Evolutionary conservation across 2,797 vertebrate species (phyloP), one percentile per base, ranked within the genome.

Genomic region (Buceros bicornis): DNA sequence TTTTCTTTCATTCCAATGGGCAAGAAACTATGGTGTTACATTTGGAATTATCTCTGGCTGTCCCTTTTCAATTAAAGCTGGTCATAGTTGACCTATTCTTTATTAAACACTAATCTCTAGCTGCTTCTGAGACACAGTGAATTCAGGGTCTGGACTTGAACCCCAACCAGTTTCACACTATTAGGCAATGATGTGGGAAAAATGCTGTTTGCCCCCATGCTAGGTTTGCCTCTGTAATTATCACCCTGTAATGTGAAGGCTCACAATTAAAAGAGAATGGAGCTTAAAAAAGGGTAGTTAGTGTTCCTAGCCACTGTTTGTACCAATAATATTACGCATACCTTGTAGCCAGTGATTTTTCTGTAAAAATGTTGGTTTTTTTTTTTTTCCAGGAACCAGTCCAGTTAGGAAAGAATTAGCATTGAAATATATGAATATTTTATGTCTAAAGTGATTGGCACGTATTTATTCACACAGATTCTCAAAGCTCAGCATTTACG

Each of bases 51-150:
- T 97, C 47, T 25, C 78, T 96, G 87, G 62, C 90, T 80, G 70
- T 91, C 87, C 73, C 70, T 86, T 83, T 95, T 90, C 97, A 98
- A 97, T 98, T 97, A 98, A 98, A 97, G 82, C 76, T 91, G 93
- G 92, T 94, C 96, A 96, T 95, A 96, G 89, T 65, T 97, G 97
- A 98, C 96, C 96, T 96, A 21, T 71, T 97, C 86, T 96, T 98
- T 97, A 97, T 98, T 97, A 97, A 97, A 96, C 60, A 43, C 93
- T 97, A 96, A 98, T 97, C 97, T 70, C 2, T 94, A 82, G 86
- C 93, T 92, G 57, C 92, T 86, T 92, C 85, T 97, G 86, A 97
- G 94, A 81, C 66, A 93, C n/a, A 91, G 67, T 2, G 4, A 93
- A 85, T 92, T 97, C 93, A 91, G 80, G 74, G 79, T 90, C 93